phyloP scores from a whole-genome alignment of 2,113 vertebrate genomes.

The Labeo rohita region DNA sequence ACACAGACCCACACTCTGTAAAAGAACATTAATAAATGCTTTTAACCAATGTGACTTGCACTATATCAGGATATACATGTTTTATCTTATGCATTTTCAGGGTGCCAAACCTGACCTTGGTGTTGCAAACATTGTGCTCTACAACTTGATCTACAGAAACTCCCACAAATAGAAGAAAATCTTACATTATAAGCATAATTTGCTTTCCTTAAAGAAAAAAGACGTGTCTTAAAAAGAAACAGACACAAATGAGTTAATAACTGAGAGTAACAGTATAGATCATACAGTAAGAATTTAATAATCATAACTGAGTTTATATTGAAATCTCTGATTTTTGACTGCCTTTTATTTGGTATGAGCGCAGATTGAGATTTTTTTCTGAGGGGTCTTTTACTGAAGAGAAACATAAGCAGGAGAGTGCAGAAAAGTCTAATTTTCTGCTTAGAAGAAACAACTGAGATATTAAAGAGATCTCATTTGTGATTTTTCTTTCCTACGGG shows the following conservation, averaged over 20 bases:
- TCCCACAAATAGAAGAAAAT: background rate
- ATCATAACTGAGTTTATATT: background rate
- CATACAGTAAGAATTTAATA: background rate
- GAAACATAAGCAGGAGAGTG: background rate
- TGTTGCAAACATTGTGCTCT: background rate
- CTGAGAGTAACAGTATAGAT: background rate
- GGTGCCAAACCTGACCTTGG: background rate
- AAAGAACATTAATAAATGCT: background rate
- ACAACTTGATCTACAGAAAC: background rate
- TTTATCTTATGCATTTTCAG: background rate
- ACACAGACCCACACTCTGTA: background rate
- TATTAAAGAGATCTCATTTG: background rate
- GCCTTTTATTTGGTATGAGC: background rate
- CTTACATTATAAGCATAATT: background rate
- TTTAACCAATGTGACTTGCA: background rate
- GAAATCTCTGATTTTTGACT: no score
- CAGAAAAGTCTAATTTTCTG: background rate
- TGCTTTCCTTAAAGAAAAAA: background rate
- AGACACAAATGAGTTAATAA: background rate
- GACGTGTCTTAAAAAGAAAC: background rate
- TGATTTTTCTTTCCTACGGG: conserved; percentile 25
- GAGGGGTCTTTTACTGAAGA: background rate
- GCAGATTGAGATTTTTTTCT: background rate
- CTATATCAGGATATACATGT: background rate
- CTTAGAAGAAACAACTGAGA: background rate